Base-by-base conservation (phyloP, 2,888 invertebrate species). In the Rhorus exstirpatorius region DNA sequence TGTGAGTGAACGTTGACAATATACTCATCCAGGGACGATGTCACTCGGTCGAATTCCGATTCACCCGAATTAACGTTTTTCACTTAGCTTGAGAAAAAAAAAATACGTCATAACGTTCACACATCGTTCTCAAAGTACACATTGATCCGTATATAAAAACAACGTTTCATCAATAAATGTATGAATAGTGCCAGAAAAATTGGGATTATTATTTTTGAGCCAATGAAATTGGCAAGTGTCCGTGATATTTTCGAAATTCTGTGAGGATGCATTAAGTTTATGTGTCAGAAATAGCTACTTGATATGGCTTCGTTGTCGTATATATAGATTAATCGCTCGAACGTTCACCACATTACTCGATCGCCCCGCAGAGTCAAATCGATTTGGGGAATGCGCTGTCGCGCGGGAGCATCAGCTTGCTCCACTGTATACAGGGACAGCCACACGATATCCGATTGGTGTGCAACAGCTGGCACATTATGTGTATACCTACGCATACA, bases 401-500 rank as follows among this genome's bases (percentile, higher is more conserved):
- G 55, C 61, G 55, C 61, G 76, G 21, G 72, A 70, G 63, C 65
- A 71, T 77, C 63, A 55, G 65, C 53, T 75, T 65, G 46, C 70
- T 75, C 44, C 49, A 49, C 46, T 31, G 12, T 26, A 49, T 31
- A 24, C 21, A 46, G 21, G 44, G 70, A 24, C 21, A 46, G 21
- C 41, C 65, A 65, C 61, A 67, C 78, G 77, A 74, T 77, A 71
- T 76, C 55, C 78, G 79, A 82, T 75, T 82, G 71, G 60, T 65
- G 38, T 53, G 89, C 89, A 89, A 89, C 90, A 90, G 90, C 90
- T 91, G 90, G 89, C 85, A 87, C 84, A 81, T 79, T 81, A 83
- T 74, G 81, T 89, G 87, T 88, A 63, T 44, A 51, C 21, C 70
- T 31, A 44, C 24, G 61, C 70, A 55, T 63, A 44, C 35, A 17